A percentile compares a stretch with the other conserved stretches of the same genome.
These are phyloP conservation scores for Eupithecia subfuscata DNA, from an alignment of 2,888 invertebrate species.

Conservation along the genomic window DNA sequence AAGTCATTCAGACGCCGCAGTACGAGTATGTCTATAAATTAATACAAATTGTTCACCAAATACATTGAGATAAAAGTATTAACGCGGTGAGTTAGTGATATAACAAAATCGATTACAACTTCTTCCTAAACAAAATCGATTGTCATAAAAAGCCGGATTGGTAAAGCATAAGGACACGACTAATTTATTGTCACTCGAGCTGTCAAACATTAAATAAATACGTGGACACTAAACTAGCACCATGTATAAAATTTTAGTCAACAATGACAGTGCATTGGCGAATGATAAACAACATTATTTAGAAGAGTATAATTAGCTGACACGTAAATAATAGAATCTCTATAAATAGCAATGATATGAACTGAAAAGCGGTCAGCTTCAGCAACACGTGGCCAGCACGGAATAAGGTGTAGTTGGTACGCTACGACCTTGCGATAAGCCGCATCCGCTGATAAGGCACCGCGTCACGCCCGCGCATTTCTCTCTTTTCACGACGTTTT, in stretches of 20 bases:
- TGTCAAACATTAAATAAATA: no score
- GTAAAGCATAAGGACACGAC: no score
- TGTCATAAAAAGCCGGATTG: no score
- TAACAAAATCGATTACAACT: no score
- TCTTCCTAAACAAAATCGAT: no score
- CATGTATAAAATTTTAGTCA: background rate
- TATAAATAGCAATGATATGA: constrained; percentile 39
- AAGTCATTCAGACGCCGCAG: no score
- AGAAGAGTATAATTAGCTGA: constrained; percentile 4
- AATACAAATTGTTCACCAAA: no score
- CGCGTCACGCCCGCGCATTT: constrained; percentile 69
- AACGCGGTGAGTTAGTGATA: no score
- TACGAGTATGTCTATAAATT: no score
- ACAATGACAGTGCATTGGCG: constrained; percentile 7
- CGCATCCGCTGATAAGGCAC: constrained; percentile 70
- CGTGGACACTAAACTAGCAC: background rate
- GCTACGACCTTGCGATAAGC: constrained; percentile 72
- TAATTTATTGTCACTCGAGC: no score
- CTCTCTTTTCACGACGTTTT: constrained; percentile 48
- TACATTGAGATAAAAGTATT: no score
- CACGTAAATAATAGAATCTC: constrained; percentile 13
- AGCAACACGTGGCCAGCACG: constrained; percentile 63
- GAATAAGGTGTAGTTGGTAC: constrained; percentile 24
- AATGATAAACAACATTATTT: background rate
- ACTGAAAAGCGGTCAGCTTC: constrained; percentile 51